Conservation (phyloP, 2,797 vertebrate genomes). For the Prionace glauca region DNA sequence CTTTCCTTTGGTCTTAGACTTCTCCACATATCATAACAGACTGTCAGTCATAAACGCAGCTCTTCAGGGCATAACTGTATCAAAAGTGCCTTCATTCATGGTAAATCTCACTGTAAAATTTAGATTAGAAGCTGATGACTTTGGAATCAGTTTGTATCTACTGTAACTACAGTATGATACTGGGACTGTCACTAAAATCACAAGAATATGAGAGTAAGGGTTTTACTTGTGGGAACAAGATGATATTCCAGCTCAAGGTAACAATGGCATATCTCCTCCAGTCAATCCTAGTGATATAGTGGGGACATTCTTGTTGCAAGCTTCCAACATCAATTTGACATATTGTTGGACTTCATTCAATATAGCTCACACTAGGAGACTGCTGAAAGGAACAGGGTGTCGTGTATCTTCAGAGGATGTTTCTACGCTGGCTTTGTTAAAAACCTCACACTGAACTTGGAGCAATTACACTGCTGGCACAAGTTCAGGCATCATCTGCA, state of each 20-base stretch:
- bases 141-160: background rate
- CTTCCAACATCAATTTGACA: conserved; percentile 33
- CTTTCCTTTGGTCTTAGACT: background rate
- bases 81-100: background rate
- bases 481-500: conserved; percentile 47
- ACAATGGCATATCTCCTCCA: background rate
- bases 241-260: background rate
- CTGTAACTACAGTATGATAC: background rate
- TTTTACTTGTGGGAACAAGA: background rate
- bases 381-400: conserved; percentile 44
- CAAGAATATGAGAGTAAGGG: background rate
- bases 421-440: conserved; percentile 43
- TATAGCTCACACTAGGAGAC: conserved; percentile 13
- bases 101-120: background rate
- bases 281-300: background rate
- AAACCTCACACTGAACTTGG: conserved; percentile 44
- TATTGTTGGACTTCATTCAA: conserved; percentile 41
- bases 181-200: background rate
- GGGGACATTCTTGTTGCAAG: background rate
- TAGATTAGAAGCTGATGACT: background rate
- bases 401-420: conserved; percentile 43
- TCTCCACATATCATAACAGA: background rate
- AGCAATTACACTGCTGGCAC: conserved; percentile 51
- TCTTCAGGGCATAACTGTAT: background rate
- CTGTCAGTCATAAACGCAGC: background rate